A percentile compares a stretch with the other conserved stretches of the same genome.
Evolutionary conservation across 1,140 invertebrate genomes (phyloP).

Genomic region (Anthonomus grandis): DNA sequence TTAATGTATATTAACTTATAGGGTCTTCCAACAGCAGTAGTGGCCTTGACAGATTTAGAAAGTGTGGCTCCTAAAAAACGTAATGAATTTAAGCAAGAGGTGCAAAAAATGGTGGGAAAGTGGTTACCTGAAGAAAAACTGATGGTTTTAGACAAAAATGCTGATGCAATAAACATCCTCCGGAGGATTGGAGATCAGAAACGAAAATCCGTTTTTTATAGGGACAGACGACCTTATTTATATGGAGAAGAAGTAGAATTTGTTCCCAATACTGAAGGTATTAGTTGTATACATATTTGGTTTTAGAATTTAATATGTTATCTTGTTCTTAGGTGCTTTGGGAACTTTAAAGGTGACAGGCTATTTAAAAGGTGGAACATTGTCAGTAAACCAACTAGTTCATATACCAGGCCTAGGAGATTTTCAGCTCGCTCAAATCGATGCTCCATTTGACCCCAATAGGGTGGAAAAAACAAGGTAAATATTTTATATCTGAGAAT

Average conservation of each 20-base stretch:
- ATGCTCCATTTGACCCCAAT: slow-evolving; percentile 71
- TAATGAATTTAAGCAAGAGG: slow-evolving; percentile 67
- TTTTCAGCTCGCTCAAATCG: slow-evolving; percentile 85
- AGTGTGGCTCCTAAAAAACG: slow-evolving; percentile 69
- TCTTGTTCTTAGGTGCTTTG: slow-evolving; percentile 36
- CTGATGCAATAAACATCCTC: slow-evolving; percentile 76
- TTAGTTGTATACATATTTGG: not conserved
- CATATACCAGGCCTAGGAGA: slow-evolving; percentile 90
- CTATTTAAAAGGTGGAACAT: slow-evolving; percentile 73
- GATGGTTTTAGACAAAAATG: slow-evolving; percentile 67
- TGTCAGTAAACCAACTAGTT: slow-evolving; percentile 84
- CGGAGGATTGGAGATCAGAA: slow-evolving; percentile 80
- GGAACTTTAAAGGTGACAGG: slow-evolving; percentile 84
- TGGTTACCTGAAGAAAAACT: slow-evolving; percentile 84
- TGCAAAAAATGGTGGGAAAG: slow-evolving; percentile 72
- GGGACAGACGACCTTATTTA: slow-evolving; percentile 75
- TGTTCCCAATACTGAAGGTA: slow-evolving; percentile 54
- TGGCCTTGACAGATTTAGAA: slow-evolving; percentile 75
- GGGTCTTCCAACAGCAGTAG: slow-evolving; percentile 75
- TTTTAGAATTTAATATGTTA: slow-evolving; percentile 7
- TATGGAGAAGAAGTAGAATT: slow-evolving; percentile 77
- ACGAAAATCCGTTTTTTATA: slow-evolving; percentile 66
- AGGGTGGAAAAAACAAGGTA: slow-evolving; percentile 58
- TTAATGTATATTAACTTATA: slow-evolving; percentile 14
- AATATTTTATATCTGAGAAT: too few species aligned